These are phyloP conservation scores for Dynastes tityus DNA, from an alignment of 2,888 invertebrate genomes.

Conservation along the genomic window DNA sequence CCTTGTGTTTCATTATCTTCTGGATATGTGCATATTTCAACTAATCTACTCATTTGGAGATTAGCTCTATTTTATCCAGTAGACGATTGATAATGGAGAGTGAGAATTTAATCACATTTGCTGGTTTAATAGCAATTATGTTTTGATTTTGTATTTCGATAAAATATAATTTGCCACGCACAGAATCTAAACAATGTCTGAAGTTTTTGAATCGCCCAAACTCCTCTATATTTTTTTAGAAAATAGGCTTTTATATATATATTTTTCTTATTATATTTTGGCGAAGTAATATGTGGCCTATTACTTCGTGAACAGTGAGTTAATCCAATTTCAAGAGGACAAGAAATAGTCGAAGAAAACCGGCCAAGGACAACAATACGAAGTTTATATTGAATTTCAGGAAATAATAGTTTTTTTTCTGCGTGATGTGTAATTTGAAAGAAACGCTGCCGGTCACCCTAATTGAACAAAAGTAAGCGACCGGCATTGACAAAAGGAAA, in stretches of 20 bases:
- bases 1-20: no score
- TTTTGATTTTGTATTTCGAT: no score
- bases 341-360: not conserved
- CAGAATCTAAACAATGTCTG: no score
- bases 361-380: constrained; percentile 9
- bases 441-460: constrained; percentile 30
- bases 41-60: no score
- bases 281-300: not conserved
- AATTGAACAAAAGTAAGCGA: constrained; percentile 49
- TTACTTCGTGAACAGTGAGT: not conserved
- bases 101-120: no score
- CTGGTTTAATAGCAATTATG: no score
- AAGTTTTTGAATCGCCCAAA: no score
- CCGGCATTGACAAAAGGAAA: constrained; percentile 53
- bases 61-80: no score
- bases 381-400: constrained; percentile 27
- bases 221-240: not conserved
- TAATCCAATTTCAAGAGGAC: constrained; percentile 8
- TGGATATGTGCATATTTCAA: no score
- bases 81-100: no score
- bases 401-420: constrained; percentile 25
- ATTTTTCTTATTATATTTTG: no score
- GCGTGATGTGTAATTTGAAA: constrained; percentile 38
- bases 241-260: not conserved
- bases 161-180: no score